Base-by-base conservation (phyloP, 30 jellyfish, hydroid and myxozoan genomes). In the Hydractinia echinata region DNA sequence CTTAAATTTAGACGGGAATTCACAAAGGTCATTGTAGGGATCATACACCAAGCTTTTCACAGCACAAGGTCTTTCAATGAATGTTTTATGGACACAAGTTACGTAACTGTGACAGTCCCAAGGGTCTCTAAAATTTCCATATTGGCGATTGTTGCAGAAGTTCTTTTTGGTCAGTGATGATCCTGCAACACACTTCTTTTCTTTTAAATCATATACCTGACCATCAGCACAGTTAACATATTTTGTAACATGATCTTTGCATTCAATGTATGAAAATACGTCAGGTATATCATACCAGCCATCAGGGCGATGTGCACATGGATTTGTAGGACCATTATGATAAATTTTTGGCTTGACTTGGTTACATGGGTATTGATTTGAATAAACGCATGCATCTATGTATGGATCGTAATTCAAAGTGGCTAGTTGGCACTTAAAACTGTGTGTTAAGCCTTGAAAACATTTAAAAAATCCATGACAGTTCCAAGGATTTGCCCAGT, bases 401-500 rank as follows among this genome's bases (percentile, higher is more conserved):
- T 87, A 53, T 21, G 96, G 96, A 79, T 87, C 72, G 85, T 81
- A 87, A 16, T 67, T 80, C 81, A 87, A 51, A 13, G 48, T 52
- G 6, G 83, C 13, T 9, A 19, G 5, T 56, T 87, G 91, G 54
- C 96, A 87, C 3, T 20, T 71, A 50, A 87, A 82, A 4, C 78
- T 70, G 70, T 73, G 76, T 0, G 96, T 81, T 53, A 18, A 51
- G 39, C 80, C 79, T 11, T 48, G 61, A 20, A 52, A 78, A 55
- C 96, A 87, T 55, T 82, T 87, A 83, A 81, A 74, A 64, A 81
- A 87, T 76, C 49, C 67, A 82, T 87, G 96, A 70, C 96, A 87
- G 55, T 87, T 68, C 96, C 96, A 87, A 5, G 96, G 96, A 66
- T 82, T 44, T 15, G 87, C 50, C 86, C 72, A 87, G 78, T 87